A percentile compares a stretch with the other conserved stretches of the same genome.
These are phyloP conservation scores for Thyatira batis DNA, from an alignment of 2,888 invertebrate genomes.

Conservation along the genomic window DNA sequence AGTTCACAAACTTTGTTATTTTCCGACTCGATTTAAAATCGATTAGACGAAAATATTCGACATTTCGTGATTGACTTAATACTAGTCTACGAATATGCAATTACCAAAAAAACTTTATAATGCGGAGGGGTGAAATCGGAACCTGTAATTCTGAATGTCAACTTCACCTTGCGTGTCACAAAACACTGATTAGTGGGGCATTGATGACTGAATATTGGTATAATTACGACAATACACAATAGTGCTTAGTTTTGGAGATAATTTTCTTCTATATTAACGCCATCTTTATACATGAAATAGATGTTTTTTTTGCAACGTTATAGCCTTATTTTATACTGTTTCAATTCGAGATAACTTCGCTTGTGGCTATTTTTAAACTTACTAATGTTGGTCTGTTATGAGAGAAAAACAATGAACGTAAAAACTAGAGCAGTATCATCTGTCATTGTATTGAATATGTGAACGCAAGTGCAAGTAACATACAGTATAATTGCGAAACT, in stretches of 20 bases:
- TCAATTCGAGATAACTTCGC: too few relatives aligned
- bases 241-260: too few relatives aligned
- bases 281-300: too few relatives aligned
- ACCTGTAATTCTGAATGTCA: background rate
- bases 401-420: too few relatives aligned
- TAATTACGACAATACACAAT: background rate
- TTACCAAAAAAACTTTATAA: slow-evolving; percentile 1
- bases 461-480: slow-evolving; percentile 29
- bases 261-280: too few relatives aligned
- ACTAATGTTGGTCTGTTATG: too few relatives aligned
- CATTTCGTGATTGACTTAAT: background rate
- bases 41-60: background rate
- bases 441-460: slow-evolving; percentile 18
- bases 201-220: background rate
- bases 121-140: background rate
- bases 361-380: too few relatives aligned
- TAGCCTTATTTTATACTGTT: too few relatives aligned
- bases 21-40: background rate
- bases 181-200: background rate
- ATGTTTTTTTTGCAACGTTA: too few relatives aligned
- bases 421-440: background rate
- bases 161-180: background rate
- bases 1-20: background rate
- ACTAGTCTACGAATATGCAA: background rate
- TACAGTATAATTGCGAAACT: slow-evolving; percentile 57